Percentiles rank a stretch among this genome's conserved stretches.
Evolutionary conservation across 1,140 invertebrate species (phyloP).

Genomic region (Leptestheria dahalacensis): DNA sequence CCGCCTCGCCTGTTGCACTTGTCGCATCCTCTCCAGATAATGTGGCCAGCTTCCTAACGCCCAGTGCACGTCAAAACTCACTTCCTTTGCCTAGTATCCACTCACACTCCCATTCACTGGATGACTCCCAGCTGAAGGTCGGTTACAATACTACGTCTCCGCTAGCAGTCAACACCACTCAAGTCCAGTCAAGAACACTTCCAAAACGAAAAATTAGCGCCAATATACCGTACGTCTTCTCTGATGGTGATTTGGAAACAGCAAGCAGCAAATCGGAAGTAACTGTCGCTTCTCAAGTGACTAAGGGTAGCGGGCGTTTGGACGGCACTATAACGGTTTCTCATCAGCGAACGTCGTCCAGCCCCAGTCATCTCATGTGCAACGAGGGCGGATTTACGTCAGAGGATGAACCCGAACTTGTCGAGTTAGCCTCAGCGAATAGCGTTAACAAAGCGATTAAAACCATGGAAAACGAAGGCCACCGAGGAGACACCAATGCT

Average conservation of each 20-base stretch:
- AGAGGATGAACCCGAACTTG: slow-evolving; percentile 20
- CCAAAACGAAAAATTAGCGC: slow-evolving; percentile 37
- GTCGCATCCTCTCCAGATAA: slow-evolving; percentile 18
- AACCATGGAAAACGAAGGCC: neutral
- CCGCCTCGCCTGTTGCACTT: slow-evolving; percentile 17
- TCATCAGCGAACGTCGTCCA: slow-evolving; percentile 60
- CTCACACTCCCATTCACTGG: slow-evolving; percentile 30
- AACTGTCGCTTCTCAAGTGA: neutral
- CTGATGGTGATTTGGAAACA: slow-evolving; percentile 7
- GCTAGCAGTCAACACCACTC: slow-evolving; percentile 14
- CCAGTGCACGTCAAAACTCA: slow-evolving; percentile 18
- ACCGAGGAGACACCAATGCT: neutral
- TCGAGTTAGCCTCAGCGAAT: slow-evolving; percentile 14
- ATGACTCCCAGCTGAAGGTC: slow-evolving; percentile 30
- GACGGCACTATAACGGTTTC: slow-evolving; percentile 25
- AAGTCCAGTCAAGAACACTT: neutral
- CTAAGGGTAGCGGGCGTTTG: neutral
- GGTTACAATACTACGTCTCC: slow-evolving; percentile 17
- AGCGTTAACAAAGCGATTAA: neutral
- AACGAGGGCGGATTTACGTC: slow-evolving; percentile 20
- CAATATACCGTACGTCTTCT: slow-evolving; percentile 27
- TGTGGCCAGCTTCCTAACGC: slow-evolving; percentile 15
- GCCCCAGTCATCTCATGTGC: slow-evolving; percentile 47
- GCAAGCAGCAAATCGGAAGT: slow-evolving; percentile 2
- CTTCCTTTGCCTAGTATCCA: slow-evolving; percentile 19